These are phyloP conservation scores for Danio tinwini DNA, from an alignment of 2,797 vertebrate genomes.

Conservation along the genomic window DNA sequence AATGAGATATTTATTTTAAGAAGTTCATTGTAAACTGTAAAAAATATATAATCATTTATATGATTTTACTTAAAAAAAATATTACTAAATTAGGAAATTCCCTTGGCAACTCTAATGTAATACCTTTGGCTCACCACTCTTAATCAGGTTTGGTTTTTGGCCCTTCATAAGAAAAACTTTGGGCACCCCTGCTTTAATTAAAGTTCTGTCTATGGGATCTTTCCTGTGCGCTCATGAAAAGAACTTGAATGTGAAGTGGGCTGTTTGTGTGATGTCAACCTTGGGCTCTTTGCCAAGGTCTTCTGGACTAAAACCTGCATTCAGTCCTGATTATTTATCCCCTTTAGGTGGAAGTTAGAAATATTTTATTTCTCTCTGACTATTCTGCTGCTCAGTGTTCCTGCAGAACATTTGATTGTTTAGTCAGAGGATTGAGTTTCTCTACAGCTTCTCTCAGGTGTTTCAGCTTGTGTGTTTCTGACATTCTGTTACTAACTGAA, in stretches of 20 bases:
- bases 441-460: background rate
- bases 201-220: background rate
- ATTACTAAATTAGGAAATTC: too few relatives aligned
- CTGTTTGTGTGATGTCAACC: background rate
- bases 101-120: too few relatives aligned
- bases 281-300: conserved; percentile 7
- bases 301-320: conserved; percentile 6
- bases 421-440: background rate
- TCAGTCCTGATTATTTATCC: conserved; percentile 39
- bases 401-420: background rate
- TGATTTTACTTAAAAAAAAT: too few relatives aligned
- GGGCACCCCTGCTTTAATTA: too few relatives aligned
- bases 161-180: too few relatives aligned
- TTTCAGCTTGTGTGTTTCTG: conserved; percentile 11
- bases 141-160: too few relatives aligned
- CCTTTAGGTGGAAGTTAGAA: background rate
- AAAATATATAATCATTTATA: too few relatives aligned
- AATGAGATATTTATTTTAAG: too few relatives aligned
- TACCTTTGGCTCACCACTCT: too few relatives aligned
- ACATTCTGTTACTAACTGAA: conserved; percentile 35
- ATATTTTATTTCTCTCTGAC: background rate
- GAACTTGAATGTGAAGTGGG: conserved; percentile 16
- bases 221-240: conserved; percentile 6
- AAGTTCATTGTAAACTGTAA: too few relatives aligned
- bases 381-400: background rate